Conservation (phyloP, 2,888 invertebrate genomes). For the Nemurella pictetii region DNA sequence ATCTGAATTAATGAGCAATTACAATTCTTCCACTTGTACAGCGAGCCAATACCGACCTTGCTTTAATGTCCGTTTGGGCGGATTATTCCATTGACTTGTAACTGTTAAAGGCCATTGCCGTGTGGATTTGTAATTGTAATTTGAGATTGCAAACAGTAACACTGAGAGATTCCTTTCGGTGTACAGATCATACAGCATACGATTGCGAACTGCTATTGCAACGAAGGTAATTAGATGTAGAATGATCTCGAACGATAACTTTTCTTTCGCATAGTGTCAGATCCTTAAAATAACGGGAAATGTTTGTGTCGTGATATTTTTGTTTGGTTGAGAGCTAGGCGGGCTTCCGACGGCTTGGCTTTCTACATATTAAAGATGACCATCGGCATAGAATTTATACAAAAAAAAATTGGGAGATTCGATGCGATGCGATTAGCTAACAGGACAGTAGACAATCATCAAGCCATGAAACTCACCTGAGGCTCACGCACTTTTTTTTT, state of each 20-base stretch:
- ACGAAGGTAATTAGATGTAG: background rate
- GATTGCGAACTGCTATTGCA: background rate
- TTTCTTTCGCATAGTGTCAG: background rate
- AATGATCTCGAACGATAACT: background rate
- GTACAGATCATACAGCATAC: background rate
- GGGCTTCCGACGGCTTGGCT: too few species aligned
- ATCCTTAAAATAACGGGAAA: background rate
- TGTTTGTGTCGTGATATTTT: too few species aligned
- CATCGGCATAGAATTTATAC: too few species aligned
- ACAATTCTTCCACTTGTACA: background rate
- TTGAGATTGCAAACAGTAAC: background rate
- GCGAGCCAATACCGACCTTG: background rate
- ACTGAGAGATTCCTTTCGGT: background rate
- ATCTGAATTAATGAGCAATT: background rate
- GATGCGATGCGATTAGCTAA: too few species aligned
- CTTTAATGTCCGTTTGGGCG: background rate
- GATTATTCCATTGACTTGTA: background rate
- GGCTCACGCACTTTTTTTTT: too few species aligned
- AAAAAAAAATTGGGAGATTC: too few species aligned
- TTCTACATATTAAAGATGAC: too few species aligned
- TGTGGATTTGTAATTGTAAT: background rate
- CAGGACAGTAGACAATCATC: too few species aligned
- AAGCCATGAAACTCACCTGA: too few species aligned
- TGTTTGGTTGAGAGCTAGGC: too few species aligned
- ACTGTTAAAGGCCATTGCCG: background rate